A percentile compares a stretch with the other conserved stretches of the same genome.
phyloP scores from a whole-genome alignment of 1,140 invertebrate species.

The Panagrolaimus sp. region DNA sequence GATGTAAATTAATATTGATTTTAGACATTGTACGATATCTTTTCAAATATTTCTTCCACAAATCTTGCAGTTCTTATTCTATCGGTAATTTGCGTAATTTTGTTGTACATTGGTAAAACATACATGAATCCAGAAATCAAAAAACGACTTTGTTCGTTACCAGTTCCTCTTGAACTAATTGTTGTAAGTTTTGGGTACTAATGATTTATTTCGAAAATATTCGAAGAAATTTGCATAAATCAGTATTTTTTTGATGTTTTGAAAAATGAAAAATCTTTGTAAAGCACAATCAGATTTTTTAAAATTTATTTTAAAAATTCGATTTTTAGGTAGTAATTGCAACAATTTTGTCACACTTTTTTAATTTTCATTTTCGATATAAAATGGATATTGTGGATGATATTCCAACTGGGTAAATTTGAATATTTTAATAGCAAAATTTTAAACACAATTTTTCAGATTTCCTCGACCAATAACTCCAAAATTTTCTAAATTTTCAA shows the following conservation, averaged over 20 bases:
- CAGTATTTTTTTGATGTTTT: too few relatives aligned
- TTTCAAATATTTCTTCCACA: neutral
- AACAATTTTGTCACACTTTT: neutral
- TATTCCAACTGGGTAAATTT: neutral
- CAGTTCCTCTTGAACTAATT: constrained; percentile 7
- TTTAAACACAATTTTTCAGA: too few relatives aligned
- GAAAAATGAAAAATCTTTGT: too few relatives aligned
- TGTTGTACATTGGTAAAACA: neutral
- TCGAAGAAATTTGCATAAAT: too few relatives aligned
- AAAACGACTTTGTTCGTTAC: neutral
- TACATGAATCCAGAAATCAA: constrained; percentile 3
- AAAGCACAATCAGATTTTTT: neutral
- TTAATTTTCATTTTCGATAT: neutral
- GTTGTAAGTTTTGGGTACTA: neutral
- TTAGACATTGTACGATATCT: neutral
- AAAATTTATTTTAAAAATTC: too few relatives aligned
- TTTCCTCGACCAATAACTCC: neutral
- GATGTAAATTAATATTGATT: neutral
- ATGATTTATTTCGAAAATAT: neutral
- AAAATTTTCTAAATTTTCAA: neutral
- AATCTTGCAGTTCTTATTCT: neutral
- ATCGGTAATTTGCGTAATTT: neutral
- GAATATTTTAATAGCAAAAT: too few relatives aligned
- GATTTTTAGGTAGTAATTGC: neutral
- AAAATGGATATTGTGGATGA: neutral